Evolutionary conservation across 2,888 invertebrate species (phyloP), one percentile per base, ranked within the genome.

Genomic region (Acleris holmiana): DNA sequence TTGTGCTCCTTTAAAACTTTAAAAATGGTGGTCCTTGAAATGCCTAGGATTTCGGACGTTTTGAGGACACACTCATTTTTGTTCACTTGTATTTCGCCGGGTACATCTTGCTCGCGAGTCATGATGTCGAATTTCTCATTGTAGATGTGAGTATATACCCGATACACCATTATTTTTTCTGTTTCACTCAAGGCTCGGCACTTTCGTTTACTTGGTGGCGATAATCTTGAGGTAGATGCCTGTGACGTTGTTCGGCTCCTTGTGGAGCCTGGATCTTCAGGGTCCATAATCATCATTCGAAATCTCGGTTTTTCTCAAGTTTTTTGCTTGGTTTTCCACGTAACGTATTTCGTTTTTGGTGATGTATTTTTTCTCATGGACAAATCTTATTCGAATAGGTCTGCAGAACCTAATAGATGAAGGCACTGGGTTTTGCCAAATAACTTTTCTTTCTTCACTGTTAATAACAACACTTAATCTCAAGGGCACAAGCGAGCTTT

Each of bases 361-460:
- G 19, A 48, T 19, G n/a, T 66, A 53, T 44, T 46, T 61, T 51
- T 53, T 58, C 49, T 66, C 53, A 7, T 50, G 18, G 25, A 66
- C 25, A 17, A 66, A 61, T 18, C 61, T 29, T 15, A 51, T 44
- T 13, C 60, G 49, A 17, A 66, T 66, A 4, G 66, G 54, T 41
- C 61, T 18, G 29, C 61, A 54, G 21, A 49, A 54, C 15, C 55
- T 48, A 13, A 29, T 18, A 10, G 61, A 55, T 17, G 54, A 61
- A 35, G 71, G 70, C 4, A 60, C 62, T 55, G 71, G 72, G 56
- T 73, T 76, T 61, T 76, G 68, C 76, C 72, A 76, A 21, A 73
- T 53, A 8, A 71, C 58, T 29, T 68, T 72, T 19, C 69, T 57
- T 6, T n/a, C 23, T 23, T 47, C 15, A 15, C 53, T 47, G 44